Base-by-base conservation (phyloP, 2,888 invertebrate species). In the Pseudococcus longispinus region DNA sequence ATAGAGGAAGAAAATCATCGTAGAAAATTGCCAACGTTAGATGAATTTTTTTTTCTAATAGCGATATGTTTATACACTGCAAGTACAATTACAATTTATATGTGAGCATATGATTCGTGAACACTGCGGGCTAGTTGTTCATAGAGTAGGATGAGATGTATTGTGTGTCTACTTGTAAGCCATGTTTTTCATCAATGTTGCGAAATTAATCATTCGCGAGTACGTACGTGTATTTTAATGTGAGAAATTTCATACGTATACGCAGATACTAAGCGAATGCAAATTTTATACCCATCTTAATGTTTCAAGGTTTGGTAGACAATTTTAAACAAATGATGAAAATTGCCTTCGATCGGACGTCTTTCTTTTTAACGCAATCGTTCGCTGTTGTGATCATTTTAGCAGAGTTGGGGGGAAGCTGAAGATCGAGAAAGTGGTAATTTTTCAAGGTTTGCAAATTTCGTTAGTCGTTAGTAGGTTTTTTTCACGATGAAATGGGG, bases 21-120 rank as follows among this genome's bases (percentile, higher is more conserved):
- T 13, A 60, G 23, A 60, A 60, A 60, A 60, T 60, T 60, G 60
- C 60, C 9, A 23, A 60, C 60, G 60, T 60, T 60, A 8, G 60
- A 60, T 60, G 60, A 60, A 20, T 60, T 60, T 60, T 60, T 60
- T 60, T 60, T 60, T 51, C n/a, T 60, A 60, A 60, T 60, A 23
- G 23, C 23, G 8, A 23, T 23, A 23, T 3, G 23, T 60, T n/a
- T 55, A 46, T 55, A 15, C 4, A 8, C 55, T 55, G n/a, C 23
- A 9, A 37, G 8, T 37, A 23, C 60, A 60, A 60, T 60, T 60
- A 37, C 37, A 37, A 37, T 37, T 37, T 37, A 37, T 60, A 60
- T 60, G 60, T 23, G 60, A 60, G 23, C 20, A 23, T 60, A 60
- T 23, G 60, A 74, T 74, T 74, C 74, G 74, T 74, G 74, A 74